Evolutionary conservation across 2,113 vertebrate species (phyloP), one percentile per base, ranked within the genome.

Genomic region (Sporophila hypoxantha): DNA sequence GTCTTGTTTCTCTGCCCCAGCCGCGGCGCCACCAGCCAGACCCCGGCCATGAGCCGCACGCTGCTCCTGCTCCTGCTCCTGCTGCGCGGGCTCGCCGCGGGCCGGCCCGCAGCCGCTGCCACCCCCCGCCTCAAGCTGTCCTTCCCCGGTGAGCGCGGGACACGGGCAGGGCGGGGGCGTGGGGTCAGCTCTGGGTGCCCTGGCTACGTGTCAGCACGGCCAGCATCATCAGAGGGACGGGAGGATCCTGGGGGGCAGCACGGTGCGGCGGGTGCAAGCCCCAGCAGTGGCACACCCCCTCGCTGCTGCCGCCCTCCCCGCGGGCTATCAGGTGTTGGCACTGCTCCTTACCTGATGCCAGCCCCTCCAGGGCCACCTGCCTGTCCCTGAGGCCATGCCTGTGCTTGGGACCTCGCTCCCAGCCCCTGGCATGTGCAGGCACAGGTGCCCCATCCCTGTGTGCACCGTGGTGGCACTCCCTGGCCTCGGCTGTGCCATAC

Each of bases 111-210:
- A 0, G n/a, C 64, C 0, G 7, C 93, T 30, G 87, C 91, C 83
- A 90, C 27, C 55, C 91, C 93, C 30, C 93, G 93, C 44, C 91
- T 94, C 87, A 94, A 94, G 60, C 80, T 93, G 91, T 19, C 87
- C 46, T 94, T 94, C 68, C 50, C 83, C 0, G 93, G 93, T 93
- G 80, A 94, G 93, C 9, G 0, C 23, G 91, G 83, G 50, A 47
- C 64, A 36, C 1, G 30, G 62, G 71, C 37, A 8, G 47, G 65
- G 39, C 21, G 16, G 34, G 52, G 12, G 4, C 5, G 0, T 4
- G 10, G 17, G 53, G 17, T 59, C 29, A 3, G 25, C 2, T 2
- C 2, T 9, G 32, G 34, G 47, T 25, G 50, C 26, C 0, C 36
- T 1, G 1, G 32, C 50, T 46, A 22, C 0, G 2, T 56, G 53